These are phyloP conservation scores for Gobiocypris rarus DNA, from an alignment of 2,113 vertebrate genomes.

Conservation along the genomic window DNA sequence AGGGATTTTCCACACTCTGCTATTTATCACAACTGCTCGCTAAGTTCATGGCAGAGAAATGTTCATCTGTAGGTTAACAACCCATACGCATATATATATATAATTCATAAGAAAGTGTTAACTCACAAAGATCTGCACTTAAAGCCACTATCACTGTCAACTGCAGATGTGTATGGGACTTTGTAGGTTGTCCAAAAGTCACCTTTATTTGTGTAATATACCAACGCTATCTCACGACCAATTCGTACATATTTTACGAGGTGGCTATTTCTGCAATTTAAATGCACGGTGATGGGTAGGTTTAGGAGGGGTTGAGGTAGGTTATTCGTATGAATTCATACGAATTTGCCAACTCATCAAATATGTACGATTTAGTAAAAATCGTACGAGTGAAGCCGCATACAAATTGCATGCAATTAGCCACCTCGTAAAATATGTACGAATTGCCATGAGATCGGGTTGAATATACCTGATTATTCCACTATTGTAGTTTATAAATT, in stretches of 20 bases:
- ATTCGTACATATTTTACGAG: no score
- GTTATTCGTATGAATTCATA: no score
- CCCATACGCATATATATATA: neutral
- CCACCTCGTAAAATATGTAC: no score
- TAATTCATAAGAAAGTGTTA: neutral
- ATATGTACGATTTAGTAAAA: no score
- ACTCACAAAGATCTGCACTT: neutral
- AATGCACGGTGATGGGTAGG: no score
- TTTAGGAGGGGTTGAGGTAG: no score
- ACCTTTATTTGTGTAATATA: neutral
- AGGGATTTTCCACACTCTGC: neutral
- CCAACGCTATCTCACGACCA: no score
- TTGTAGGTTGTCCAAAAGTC: neutral
- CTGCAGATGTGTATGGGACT: neutral
- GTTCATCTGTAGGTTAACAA: conserved; percentile 1
- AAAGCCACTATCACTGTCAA: neutral
- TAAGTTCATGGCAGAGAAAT: neutral
- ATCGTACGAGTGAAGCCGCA: no score
- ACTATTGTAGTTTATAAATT: neutral
- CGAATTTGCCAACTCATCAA: no score
- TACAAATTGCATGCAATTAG: no score
- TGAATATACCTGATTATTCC: neutral
- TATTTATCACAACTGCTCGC: neutral
- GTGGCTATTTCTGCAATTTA: no score
- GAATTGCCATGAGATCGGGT: no score